Base-by-base conservation (phyloP, 2,797 vertebrate species). In the Trematomus bernacchii region DNA sequence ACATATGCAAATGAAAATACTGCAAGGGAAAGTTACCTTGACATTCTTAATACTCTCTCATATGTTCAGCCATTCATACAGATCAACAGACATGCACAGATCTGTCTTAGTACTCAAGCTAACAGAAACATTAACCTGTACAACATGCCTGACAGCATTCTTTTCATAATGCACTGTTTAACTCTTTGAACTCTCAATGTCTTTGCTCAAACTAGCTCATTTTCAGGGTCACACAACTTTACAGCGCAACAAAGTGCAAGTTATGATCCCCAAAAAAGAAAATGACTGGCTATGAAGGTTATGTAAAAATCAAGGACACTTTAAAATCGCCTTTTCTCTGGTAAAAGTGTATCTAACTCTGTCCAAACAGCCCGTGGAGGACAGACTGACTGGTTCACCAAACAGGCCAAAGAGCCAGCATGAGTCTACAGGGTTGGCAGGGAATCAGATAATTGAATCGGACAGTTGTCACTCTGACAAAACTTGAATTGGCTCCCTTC, bases 391-490 rank as follows among this genome's bases (percentile, higher is more conserved):
- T 3, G 37, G 48, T 75, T 84, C 42, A 67, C 55, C 10, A 2
- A 63, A 60, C 13, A 37, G 68, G 53, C 65, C 82, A 79, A 40
- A 1, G 61, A 66, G 67, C 47, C 76, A 53, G 71, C 71, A 64
- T 23, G 50, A 50, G 50, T 43, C 82, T 23, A 10, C 14, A 64
- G 55, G 71, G 69, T 12, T 85, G 81, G 76, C 87, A 86, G 66
- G 50, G 58, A 50, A 84, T 61, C 79, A 42, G 50, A 83, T 61
- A 75, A 76, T 82, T 77, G 66, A 50, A 87, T 51, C 37, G 72
- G 87, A 90, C 80, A 61, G 16, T 89, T 87, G 83, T 84, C 85
- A 83, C 76, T 77, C 76, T 59, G 79, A 82, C 79, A 72, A 72
- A 86, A 72, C 74, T 79, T 40, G 82, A 88, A 91, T 80, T 86